Base-by-base conservation (phyloP, 2,797 vertebrate genomes). In the Gouania willdenowi region DNA sequence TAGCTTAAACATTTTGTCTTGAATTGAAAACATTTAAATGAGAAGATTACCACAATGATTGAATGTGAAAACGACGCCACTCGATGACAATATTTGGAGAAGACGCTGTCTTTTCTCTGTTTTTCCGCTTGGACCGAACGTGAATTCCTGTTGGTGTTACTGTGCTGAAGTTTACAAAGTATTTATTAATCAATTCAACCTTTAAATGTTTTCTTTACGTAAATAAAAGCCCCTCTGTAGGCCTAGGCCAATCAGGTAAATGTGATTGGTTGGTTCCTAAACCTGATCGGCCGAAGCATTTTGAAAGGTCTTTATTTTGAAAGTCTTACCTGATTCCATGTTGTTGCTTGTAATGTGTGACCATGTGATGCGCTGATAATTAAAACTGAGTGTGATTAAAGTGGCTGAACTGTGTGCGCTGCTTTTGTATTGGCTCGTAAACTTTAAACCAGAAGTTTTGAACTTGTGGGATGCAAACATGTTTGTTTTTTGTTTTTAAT, bases 121-220 rank as follows among this genome's bases (percentile, higher is more conserved):
- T 54, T 34, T 38, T 13, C n/a, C n/a, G n/a, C n/a, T 30, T 59
- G 34, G 26, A 21, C 9, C 5, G 2, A 10, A 5, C 10, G n/a
- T 5, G 1, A 8, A 4, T 13, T 7, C 10, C 1, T 50, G 41
- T 49, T 30, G 26, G 5, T 44, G 45, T 66, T 51, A 36, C 34
- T 24, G 47, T 75, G 47, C 27, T 32, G 41, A 56, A 50, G 59
- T 75, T 66, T 61, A 66, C 26, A 3, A 16, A 33, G 18, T 72
- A 72, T 76, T 72, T 69, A 59, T 60, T 17, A 34, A 20, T 44
- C 4, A n/a, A 8, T 23, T 33, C 10, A 35, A 1, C 45, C 18
- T 9, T 13, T n/a, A 22, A 10, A 33, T 13, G 54, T 20, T 6
- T 18, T 12, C 25, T 13, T 24, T 27, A 6, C 37, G 22, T 35